phyloP scores from a whole-genome alignment of 2,797 vertebrate genomes.

The Anas georgica region DNA sequence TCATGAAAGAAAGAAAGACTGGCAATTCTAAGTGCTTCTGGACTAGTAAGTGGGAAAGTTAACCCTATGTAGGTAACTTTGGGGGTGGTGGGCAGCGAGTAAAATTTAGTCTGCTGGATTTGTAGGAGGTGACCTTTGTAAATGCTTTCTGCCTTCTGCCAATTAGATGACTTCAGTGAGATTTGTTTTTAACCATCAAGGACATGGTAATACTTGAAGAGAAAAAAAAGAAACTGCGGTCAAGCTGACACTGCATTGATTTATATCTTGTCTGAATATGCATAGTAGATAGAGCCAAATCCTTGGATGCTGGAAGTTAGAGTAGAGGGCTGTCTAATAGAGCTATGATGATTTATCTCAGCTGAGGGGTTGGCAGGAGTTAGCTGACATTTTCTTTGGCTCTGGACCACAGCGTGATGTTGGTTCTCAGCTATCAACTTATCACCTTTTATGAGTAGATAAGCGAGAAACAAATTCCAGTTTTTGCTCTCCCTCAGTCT shows the following conservation, averaged over 20 bases:
- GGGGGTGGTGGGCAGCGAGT: neutral
- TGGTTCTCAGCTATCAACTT: slow-evolving; percentile 31
- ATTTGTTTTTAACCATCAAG: slow-evolving; percentile 14
- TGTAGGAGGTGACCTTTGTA: neutral
- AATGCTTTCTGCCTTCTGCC: neutral
- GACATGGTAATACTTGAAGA: neutral
- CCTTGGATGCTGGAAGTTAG: neutral
- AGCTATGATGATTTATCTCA: slow-evolving; percentile 39
- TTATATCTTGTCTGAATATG: slow-evolving; percentile 26
- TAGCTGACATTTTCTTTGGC: slow-evolving; percentile 31
- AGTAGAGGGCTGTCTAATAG: neutral
- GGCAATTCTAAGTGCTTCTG: neutral
- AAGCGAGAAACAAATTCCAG: slow-evolving; percentile 16
- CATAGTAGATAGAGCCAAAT: neutral
- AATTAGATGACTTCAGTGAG: neutral
- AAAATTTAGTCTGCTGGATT: neutral
- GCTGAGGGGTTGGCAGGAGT: slow-evolving; percentile 2
- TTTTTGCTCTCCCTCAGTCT: neutral
- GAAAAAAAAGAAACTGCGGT: neutral
- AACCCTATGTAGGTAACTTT: neutral
- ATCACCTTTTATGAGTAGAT: slow-evolving; percentile 16
- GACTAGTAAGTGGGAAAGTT: neutral
- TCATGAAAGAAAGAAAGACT: neutral
- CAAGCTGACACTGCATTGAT: slow-evolving; percentile 24
- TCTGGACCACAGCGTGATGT: neutral